Percentiles rank a stretch among this genome's conserved stretches.
phyloP scores from a whole-genome alignment of 2,888 invertebrate species.

The Lithophane socia region DNA sequence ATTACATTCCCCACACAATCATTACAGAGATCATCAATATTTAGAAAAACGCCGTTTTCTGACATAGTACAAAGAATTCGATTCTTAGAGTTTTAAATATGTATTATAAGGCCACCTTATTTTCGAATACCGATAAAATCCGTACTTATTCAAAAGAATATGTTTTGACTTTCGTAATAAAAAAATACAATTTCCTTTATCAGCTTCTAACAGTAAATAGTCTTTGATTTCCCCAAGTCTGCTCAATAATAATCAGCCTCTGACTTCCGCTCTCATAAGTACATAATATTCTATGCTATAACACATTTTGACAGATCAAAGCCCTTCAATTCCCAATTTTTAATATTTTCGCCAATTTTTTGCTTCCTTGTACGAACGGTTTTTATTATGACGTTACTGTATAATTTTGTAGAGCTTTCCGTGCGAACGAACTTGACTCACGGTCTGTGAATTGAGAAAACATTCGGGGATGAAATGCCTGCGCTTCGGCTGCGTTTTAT shows the following conservation, averaged over 20 bases:
- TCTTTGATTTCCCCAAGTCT: conserved; percentile 11
- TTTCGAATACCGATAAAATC: neutral
- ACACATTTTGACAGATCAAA: conserved; percentile 65
- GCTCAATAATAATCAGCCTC: conserved; percentile 31
- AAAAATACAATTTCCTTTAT: conserved; percentile 22
- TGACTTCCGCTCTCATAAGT: conserved; percentile 33
- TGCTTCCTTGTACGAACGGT: conserved; percentile 69
- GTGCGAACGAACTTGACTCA: conserved; percentile 66
- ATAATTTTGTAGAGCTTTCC: conserved; percentile 75
- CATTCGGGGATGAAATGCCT: neutral
- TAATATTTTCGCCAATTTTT: conserved; percentile 71
- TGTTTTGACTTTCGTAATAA: neutral
- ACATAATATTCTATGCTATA: conserved; percentile 51
- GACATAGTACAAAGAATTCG: too few species aligned
- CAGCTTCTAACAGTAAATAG: neutral
- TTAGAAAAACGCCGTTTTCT: too few species aligned
- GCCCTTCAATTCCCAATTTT: conserved; percentile 73
- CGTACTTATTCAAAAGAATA: neutral
- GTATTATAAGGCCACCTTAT: neutral
- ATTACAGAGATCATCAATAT: too few species aligned
- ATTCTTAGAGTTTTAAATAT: too few species aligned
- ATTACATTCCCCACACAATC: too few species aligned
- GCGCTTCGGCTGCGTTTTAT: neutral
- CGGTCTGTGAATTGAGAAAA: conserved; percentile 43
- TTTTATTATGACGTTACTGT: conserved; percentile 71